Evolutionary conservation across 2,888 invertebrate genomes (phyloP), one percentile per base, ranked within the genome.

Genomic region (Epinotia bilunana): DNA sequence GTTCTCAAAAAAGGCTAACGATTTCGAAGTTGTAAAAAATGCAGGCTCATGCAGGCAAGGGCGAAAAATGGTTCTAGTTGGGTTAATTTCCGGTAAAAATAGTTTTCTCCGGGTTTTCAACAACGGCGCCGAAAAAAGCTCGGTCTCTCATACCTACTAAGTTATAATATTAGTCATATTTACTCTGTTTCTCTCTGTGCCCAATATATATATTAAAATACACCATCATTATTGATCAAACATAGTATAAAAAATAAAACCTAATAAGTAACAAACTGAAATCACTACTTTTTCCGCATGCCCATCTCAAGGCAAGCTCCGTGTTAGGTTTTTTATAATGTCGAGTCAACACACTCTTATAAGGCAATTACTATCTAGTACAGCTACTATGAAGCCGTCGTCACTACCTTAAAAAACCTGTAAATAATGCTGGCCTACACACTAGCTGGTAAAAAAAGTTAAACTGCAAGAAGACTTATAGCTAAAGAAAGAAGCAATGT

Each of bases 291-390:
- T 74, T 68, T 68, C 63, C n/a, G 16, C 69, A 43, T 58, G 55
- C n/a, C 49, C 58, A 70, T 70, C 74, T 67, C 55, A 23, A 64
- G 43, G 61, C 76, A 65, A 73, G 73, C 58, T 76, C 78, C 77
- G 78, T 77, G 83, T 84, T 82, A 79, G 78, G 79, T 83, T 88
- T 88, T 87, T 88, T 87, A 80, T 82, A 72, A 73, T 63, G 77
- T 78, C 78, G 70, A 81, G 82, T 79, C 79, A 69, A 77, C 74
- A 73, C 81, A 80, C 84, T 81, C 83, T 53, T 75, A 85, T 84
- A 87, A 83, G 87, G 89, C 86, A 84, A 88, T 86, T 88, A 88
- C 84, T 83, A 84, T 83, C 83, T 82, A 77, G 81, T 82, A 83
- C 80, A 81, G 79, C 80, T 80, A 80, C 80, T 84, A 88, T 88